Evolutionary conservation across 2,888 invertebrate species (phyloP), one percentile per base, ranked within the genome.

Genomic region (Anoplius nigerrimus): DNA sequence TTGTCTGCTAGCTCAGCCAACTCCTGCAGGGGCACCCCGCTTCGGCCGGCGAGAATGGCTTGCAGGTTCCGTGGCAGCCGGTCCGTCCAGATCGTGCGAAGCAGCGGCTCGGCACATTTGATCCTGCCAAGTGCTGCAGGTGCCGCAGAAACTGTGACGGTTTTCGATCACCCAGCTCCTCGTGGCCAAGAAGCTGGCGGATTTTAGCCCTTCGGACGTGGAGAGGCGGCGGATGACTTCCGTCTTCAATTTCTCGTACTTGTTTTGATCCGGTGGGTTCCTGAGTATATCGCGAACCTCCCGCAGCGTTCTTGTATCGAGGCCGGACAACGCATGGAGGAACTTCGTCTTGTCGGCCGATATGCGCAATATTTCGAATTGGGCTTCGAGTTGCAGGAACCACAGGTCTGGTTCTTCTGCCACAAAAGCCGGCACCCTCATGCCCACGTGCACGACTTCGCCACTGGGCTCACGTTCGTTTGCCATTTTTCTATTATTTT

Each of bases 301-400:
- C 79, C 59, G 82, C 80, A 6, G 53, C 18, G 0, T 75, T 71
- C 34, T 74, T 71, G 15, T 56, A 0, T 60, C 65, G 0, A 76
- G 22, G 0, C 79, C 76, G 48, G 76, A 66, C n/a, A n/a, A n/a
- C n/a, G n/a, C n/a, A n/a, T n/a, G n/a, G 2, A 60, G 22, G 55
- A 79, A 85, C 54, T 79, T 85, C 0, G 79, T 77, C 0, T n/a
- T 6, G 34, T 84, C 82, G 0, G 62, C 34, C 0, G 57, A n/a
- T n/a, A n/a, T n/a, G 4, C 16, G 2, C 21, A 52, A 52, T 2
- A 18, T n/a, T n/a, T n/a, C 52, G 52, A 52, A 52, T 21, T 81
- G 82, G 0, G 76, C 76, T 56, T 84, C 82, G 13, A 81, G 60
- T 62, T 81, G 76, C 0, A 79, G 75, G 48, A 84, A 82, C 83